A percentile compares a stretch with the other conserved stretches of the same genome.
Conservation (phyloP, 2,888 invertebrate genomes). For the Agrochola macilenta region DNA sequence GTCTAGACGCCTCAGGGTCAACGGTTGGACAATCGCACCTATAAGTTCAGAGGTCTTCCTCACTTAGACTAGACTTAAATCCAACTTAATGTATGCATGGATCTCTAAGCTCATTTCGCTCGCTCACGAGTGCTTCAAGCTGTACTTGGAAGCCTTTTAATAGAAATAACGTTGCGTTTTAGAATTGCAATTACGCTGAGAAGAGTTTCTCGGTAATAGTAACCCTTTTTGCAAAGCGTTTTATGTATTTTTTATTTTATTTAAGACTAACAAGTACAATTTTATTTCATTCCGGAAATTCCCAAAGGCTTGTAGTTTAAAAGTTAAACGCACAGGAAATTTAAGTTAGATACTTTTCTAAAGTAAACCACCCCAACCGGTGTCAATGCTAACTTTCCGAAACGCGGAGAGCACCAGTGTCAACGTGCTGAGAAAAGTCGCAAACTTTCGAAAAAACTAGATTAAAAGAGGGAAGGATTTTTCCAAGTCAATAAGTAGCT, state of each 20-base stretch:
- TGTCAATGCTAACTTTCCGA: conserved; percentile 64
- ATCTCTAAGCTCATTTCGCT: conserved; percentile 62
- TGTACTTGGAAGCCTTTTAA: conserved; percentile 62
- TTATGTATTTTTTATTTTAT: conserved; percentile 21
- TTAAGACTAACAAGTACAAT: conserved; percentile 46
- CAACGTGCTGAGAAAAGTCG: conserved; percentile 52
- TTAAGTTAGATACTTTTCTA: conserved; percentile 57
- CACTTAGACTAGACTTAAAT: conserved; percentile 65
- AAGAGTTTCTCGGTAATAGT: conserved; percentile 38
- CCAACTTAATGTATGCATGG: conserved; percentile 67
- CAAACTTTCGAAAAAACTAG: conserved; percentile 66
- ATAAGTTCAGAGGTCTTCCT: conserved; percentile 66
- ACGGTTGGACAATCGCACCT: conserved; percentile 67
- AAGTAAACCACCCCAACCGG: conserved; percentile 49
- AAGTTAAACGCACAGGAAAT: conserved; percentile 56
- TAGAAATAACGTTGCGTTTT: conserved; percentile 60
- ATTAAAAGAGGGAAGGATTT: conserved; percentile 70
- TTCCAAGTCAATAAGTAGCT: conserved; percentile 81
- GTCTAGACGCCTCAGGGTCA: conserved; percentile 69
- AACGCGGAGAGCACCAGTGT: conserved; percentile 56
- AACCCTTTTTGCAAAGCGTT: conserved; percentile 37
- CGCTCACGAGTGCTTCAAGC: conserved; percentile 63
- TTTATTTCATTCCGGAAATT: conserved; percentile 41
- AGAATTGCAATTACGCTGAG: conserved; percentile 52
- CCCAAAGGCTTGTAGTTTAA: conserved; percentile 50